These are phyloP conservation scores for Pediacus dermestoides DNA, from an alignment of 2,888 invertebrate genomes.

Conservation along the genomic window DNA sequence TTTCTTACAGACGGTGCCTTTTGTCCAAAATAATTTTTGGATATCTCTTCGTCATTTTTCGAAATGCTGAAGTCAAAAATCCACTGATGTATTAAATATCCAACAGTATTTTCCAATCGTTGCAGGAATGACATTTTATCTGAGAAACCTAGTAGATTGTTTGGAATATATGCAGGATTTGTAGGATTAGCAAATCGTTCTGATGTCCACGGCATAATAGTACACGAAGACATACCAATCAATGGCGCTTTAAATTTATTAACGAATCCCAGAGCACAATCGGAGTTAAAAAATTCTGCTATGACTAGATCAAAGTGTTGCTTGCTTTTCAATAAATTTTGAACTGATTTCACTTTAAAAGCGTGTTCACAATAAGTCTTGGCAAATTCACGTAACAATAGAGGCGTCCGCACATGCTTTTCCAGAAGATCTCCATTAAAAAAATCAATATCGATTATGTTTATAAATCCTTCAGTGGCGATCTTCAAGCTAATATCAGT, in stretches of 20 bases:
- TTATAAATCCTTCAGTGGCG: constrained; percentile 3
- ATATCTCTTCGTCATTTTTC: constrained; percentile 16
- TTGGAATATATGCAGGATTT: constrained; percentile 47
- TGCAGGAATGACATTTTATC: constrained; percentile 34
- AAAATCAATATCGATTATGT: constrained; percentile 5
- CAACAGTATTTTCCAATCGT: constrained; percentile 29
- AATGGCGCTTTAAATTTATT: constrained; percentile 57
- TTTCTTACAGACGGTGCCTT: too few species aligned
- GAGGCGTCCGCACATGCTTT: constrained; percentile 1
- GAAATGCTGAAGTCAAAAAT: constrained; percentile 20
- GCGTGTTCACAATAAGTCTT: constrained; percentile 12
- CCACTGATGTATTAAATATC: constrained; percentile 13
- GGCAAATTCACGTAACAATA: constrained; percentile 7
- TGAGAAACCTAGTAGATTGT: constrained; percentile 42
- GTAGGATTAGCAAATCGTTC: constrained; percentile 49
- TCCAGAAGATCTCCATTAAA: constrained; percentile 4
- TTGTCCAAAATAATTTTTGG: constrained; percentile 26
- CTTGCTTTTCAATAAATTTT: not conserved
- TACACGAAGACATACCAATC: too few species aligned
- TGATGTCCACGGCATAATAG: constrained; percentile 46
- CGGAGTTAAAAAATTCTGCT: constrained; percentile 70
- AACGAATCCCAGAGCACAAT: constrained; percentile 66
- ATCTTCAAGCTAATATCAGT: constrained; percentile 47
- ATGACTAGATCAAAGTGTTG: constrained; percentile 6
- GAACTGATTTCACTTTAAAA: constrained; percentile 9